phyloP scores from a whole-genome alignment of 2,113 vertebrate genomes.

The Guaruba guarouba region DNA sequence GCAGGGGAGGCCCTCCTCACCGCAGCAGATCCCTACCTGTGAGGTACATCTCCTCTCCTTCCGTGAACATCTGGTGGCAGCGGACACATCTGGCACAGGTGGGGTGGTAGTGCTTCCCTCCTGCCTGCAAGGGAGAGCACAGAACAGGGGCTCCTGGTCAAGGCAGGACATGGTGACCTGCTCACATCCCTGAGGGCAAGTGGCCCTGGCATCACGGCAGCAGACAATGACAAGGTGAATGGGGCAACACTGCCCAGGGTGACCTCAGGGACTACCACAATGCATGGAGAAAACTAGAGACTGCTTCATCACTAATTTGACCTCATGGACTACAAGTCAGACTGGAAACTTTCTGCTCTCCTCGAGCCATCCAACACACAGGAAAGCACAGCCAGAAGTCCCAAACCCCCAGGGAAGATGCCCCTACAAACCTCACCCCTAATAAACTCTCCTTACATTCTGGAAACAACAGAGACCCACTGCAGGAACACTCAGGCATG shows the following conservation, averaged over 20 bases:
- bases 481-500: background rate
- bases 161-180: background rate
- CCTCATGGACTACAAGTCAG: accelerated
- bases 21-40: constrained; percentile 76
- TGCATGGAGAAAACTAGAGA: background rate
- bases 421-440: background rate
- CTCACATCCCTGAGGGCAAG: accelerated
- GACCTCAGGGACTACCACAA: accelerated
- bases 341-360: background rate
- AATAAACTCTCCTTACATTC: background rate
- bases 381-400: background rate
- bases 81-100: constrained; percentile 93
- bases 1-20: background rate
- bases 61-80: constrained; percentile 96
- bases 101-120: constrained; percentile 97
- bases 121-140: constrained; percentile 77
- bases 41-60: constrained; percentile 99
- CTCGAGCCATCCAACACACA: background rate
- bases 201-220: background rate
- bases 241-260: background rate
- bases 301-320: background rate
- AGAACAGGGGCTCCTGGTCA: background rate
- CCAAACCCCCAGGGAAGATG: background rate
- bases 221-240: background rate
- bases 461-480: background rate